phyloP scores from a whole-genome alignment of 2,113 vertebrate genomes.

The Oncorhynchus tshawytscha region DNA sequence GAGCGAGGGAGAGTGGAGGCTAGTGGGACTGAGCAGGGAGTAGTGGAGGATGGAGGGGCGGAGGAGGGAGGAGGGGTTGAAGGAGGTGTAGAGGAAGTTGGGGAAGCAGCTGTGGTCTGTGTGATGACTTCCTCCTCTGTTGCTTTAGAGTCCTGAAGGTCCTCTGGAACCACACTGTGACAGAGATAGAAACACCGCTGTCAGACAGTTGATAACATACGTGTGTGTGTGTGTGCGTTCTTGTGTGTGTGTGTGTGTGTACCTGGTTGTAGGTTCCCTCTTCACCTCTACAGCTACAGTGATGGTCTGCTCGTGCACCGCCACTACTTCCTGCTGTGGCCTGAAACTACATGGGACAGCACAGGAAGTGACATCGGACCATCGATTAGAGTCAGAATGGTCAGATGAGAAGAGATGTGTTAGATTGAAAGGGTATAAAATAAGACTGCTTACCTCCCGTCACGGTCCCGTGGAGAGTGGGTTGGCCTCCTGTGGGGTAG shows the following conservation, averaged over 20 bases:
- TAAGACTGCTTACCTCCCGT: slow-evolving; percentile 78
- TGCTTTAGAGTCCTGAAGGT: slow-evolving; percentile 39
- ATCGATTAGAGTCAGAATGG: no score
- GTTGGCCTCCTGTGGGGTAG: slow-evolving; percentile 79
- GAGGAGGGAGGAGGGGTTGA: slow-evolving; percentile 37
- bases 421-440: no score
- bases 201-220: neutral
- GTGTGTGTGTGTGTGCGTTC: slow-evolving; percentile 1
- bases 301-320: slow-evolving; percentile 80
- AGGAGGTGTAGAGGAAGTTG: neutral
- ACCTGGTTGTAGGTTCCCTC: slow-evolving; percentile 39
- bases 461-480: slow-evolving; percentile 80
- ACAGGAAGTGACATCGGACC: neutral
- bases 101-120: slow-evolving; percentile 34
- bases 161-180: slow-evolving; percentile 61
- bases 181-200: neutral
- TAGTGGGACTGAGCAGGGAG: slow-evolving; percentile 38
- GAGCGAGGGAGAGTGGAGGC: slow-evolving; percentile 26
- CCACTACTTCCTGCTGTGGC: slow-evolving; percentile 69
- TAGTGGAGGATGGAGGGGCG: neutral
- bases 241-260: neutral
- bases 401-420: no score
- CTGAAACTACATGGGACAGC: slow-evolving; percentile 58
- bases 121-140: slow-evolving; percentile 42
- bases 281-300: slow-evolving; percentile 89